Conservation (phyloP, 2,113 vertebrate genomes). For the Spheniscus mendiculus region DNA sequence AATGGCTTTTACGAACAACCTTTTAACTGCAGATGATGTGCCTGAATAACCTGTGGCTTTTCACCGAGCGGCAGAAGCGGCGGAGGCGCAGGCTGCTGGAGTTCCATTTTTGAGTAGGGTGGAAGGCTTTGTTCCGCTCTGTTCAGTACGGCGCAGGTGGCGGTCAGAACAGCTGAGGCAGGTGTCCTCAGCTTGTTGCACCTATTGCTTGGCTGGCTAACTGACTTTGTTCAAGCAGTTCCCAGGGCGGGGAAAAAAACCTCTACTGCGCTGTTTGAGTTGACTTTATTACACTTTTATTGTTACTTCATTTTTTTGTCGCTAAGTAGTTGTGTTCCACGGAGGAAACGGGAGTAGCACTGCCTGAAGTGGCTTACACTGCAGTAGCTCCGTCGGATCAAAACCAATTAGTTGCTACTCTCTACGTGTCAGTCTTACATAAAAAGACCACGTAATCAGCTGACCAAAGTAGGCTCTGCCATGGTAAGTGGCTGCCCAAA, state of each 20-base stretch:
- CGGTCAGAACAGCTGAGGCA: not conserved
- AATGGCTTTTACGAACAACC: not conserved
- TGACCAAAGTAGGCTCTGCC: not conserved
- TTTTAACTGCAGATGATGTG: not conserved
- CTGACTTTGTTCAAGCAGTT: not conserved
- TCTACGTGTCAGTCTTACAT: not conserved
- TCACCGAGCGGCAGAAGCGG: rapidly evolving
- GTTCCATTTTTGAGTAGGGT: rapidly evolving
- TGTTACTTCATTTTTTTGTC: not conserved
- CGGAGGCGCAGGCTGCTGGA: not conserved
- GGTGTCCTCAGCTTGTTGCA: not conserved
- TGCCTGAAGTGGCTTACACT: not conserved
- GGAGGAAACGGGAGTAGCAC: not conserved
- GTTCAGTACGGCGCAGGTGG: not conserved
- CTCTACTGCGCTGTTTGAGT: not conserved
- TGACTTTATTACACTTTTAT: not conserved
- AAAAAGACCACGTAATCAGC: not conserved
- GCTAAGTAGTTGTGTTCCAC: not conserved
- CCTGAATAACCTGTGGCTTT: not conserved
- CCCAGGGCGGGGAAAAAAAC: rapidly evolving
- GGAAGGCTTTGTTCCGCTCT: not conserved
- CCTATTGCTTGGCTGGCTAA: not conserved
- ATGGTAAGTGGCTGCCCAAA: not conserved
- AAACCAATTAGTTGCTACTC: not conserved
- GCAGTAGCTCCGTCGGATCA: not conserved